These are phyloP conservation scores for Microctenopoma stevenorrisi DNA, from an alignment of 2,797 vertebrate species.

Conservation along the genomic window DNA sequence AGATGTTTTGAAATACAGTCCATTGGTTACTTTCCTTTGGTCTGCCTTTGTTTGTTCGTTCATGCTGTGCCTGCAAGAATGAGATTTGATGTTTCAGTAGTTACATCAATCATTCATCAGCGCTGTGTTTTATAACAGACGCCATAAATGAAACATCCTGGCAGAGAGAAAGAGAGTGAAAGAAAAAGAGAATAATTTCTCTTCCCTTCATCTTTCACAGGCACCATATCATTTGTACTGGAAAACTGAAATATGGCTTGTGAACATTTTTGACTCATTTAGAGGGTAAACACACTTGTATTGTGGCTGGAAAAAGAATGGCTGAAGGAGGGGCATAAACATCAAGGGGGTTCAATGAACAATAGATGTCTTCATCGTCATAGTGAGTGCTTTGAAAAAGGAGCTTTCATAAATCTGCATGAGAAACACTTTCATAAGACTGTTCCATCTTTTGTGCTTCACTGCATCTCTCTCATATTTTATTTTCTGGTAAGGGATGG, in stretches of 20 bases:
- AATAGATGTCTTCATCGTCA: constrained; percentile 26
- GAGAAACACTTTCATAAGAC: constrained; percentile 34
- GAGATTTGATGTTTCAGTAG: constrained; percentile 45
- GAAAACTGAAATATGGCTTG: constrained; percentile 63
- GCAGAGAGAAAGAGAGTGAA: constrained; percentile 14
- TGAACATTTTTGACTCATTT: constrained; percentile 47
- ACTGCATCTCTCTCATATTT: constrained; percentile 4
- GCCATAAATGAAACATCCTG: constrained; percentile 28
- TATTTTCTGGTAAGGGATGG: constrained; percentile 11
- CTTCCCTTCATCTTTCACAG: constrained; percentile 1
- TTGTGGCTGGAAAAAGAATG: constrained; percentile 49
- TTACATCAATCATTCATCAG: constrained; percentile 65
- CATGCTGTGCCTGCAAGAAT: constrained; percentile 21
- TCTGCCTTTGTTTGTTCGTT: constrained; percentile 36
- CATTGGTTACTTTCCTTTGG: constrained; percentile 22
- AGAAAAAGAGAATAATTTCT: constrained; percentile 18
- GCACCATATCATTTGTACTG: constrained; percentile 59
- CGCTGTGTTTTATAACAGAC: constrained; percentile 44
- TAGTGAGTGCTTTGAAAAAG: constrained; percentile 32
- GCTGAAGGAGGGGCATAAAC: constrained; percentile 3
- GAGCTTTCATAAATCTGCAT: constrained; percentile 39
- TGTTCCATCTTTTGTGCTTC: constrained; percentile 4
- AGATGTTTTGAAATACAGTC: constrained; percentile 45
- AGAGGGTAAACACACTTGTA: constrained; percentile 50
- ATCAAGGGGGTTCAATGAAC: constrained; percentile 53